phyloP scores from a whole-genome alignment of 2,888 invertebrate genomes.

The Emesis furor region DNA sequence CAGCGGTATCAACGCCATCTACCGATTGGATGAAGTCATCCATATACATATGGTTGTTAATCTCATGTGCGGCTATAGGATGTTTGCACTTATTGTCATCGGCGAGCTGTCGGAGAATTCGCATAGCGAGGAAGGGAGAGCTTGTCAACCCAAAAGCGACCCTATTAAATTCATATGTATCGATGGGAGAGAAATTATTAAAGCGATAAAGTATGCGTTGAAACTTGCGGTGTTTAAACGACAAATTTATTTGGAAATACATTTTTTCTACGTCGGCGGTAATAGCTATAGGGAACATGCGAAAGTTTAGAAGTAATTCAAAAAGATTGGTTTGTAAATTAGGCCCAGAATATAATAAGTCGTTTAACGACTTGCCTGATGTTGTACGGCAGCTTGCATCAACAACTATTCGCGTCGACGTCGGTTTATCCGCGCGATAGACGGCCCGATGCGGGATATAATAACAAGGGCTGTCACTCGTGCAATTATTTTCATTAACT shows the following conservation, averaged over 20 bases:
- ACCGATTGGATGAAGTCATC: too few species aligned
- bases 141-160: conserved; percentile 28
- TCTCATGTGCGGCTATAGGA: too few species aligned
- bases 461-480: background rate
- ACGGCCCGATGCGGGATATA: conserved; percentile 23
- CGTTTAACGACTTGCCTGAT: conserved; percentile 1
- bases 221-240: conserved; percentile 28
- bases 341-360: conserved; percentile 3
- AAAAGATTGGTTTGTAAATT: conserved; percentile 15
- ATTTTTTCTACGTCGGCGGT: conserved; percentile 49
- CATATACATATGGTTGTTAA: too few species aligned
- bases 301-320: background rate
- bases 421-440: background rate
- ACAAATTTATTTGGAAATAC: conserved; percentile 46
- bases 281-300: conserved; percentile 26
- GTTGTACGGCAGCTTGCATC: background rate
- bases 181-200: conserved; percentile 15
- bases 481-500: background rate
- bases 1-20: background rate
- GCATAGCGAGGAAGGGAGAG: conserved; percentile 57
- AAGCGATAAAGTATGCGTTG: conserved; percentile 40
- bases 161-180: conserved; percentile 40
- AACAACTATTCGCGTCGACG: background rate
- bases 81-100: background rate
- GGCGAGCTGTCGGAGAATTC: conserved; percentile 47